Percentiles rank a stretch among this genome's conserved stretches.
Conservation (phyloP, 2,797 vertebrate genomes). For the Luscinia megarhynchos region DNA sequence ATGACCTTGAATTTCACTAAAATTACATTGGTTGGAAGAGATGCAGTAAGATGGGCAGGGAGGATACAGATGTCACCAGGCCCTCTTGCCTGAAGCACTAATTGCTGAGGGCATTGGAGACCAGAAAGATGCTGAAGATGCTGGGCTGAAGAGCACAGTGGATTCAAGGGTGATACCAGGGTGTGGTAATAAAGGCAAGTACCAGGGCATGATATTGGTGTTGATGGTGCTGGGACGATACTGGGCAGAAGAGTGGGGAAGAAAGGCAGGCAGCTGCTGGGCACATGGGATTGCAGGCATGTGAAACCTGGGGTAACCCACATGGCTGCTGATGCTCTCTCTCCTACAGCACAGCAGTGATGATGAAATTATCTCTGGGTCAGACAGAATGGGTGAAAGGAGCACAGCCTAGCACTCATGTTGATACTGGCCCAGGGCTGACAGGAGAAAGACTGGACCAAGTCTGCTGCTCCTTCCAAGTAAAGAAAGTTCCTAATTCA, state of each 20-base stretch:
- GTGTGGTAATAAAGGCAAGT: background rate
- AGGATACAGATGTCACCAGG: background rate
- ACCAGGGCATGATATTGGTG: background rate
- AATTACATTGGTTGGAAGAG: background rate
- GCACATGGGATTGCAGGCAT: background rate
- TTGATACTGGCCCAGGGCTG: background rate
- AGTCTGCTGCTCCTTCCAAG: background rate
- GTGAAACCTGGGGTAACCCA: background rate
- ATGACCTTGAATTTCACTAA: background rate
- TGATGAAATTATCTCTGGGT: background rate
- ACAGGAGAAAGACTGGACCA: background rate
- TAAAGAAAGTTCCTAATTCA: background rate
- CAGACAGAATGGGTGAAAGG: background rate
- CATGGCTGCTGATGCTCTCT: background rate
- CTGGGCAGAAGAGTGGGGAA: background rate
- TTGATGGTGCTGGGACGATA: background rate
- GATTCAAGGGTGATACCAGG: background rate
- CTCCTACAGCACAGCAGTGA: background rate
- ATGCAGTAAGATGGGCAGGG: background rate
- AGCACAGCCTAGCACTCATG: fast-evolving
- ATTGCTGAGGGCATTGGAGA: background rate
- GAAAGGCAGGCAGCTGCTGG: background rate
- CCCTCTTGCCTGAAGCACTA: background rate
- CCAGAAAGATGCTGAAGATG: background rate
- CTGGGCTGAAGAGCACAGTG: background rate